Evolutionary conservation across 2,113 vertebrate species (phyloP), one percentile per base, ranked within the genome.

Genomic region (Chaetura pelagica): DNA sequence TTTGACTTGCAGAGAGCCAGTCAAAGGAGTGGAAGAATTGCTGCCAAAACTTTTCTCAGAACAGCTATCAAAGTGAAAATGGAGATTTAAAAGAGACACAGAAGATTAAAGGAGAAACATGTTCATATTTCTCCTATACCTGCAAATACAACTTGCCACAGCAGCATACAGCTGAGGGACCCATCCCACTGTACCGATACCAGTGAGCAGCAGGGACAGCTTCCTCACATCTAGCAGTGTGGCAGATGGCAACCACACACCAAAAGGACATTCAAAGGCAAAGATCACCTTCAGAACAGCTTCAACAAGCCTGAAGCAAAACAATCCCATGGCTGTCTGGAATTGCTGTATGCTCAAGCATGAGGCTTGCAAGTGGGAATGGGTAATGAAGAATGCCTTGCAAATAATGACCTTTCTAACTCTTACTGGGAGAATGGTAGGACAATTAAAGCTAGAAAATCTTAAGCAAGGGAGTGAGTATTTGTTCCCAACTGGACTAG

Each of bases 261-360:
- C 49, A 62, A 62, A 79, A 73, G 49, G 21, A 14, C 19, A 72
- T 71, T 17, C 34, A 72, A 52, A 69, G 35, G 32, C 82, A 74
- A 83, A 84, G 82, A 42, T 8, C 38, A 40, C 27, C 23, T 38
- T n/a, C 38, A 64, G 15, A 22, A 58, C 22, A 82, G 44, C 15
- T 93, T 81, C 48, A 38, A 64, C 48, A 67, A 95, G 66, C 61
- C 66, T 42, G 55, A 49, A 67, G 59, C 32, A 84, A 34, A 52
- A 59, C 0, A 0, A 12, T 8, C 58, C 76, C 57, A 52, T 5
- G 23, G 44, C 38, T 79, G 27, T 10, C 26, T 72, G 49, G 62
- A 26, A 68, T 10, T 82, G 69, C 54, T 82, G 57, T 30, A 73
- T 0, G 0, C n/a, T 80, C 54, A 30, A 44, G 17, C 0, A 0